Base-by-base conservation (phyloP, 2,888 invertebrate species). In the Rotaria macrura region DNA sequence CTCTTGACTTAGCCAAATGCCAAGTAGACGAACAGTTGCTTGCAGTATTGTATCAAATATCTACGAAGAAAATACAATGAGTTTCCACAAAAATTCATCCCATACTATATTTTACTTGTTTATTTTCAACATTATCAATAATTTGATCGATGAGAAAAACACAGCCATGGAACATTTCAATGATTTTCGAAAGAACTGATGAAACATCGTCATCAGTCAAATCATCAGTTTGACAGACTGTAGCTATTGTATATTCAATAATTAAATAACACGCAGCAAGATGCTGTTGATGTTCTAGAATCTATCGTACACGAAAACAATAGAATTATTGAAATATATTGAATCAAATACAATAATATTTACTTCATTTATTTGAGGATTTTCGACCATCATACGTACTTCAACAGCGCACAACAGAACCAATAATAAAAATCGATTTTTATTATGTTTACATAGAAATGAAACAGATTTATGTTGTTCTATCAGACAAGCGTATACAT, bases 1-100 rank as follows among this genome's bases (percentile, higher is more conserved):
- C 23, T 79, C 79, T 79, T 79, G 79, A 43, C 79, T 79, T 7
- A 79, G n/a, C 79, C 79, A 79, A 43, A 79, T 79, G 43, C 79
- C 79, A 25, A 79, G n/a, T 79, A 79, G 12, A n/a, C 79, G 79
- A 79, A 79, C 43, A 5, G 79, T 79, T 79, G 79, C 79, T 79
- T 79, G 79, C 25, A 79, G 43, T 34, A 79, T 34, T 12, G 79
- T 79, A n/a, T 79, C 79, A 43, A 25, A 79, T n/a, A 25, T 6
- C 79, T 79, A 23, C 3, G n/a, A n/a, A n/a, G n/a, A n/a, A 43
- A 43, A 4, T 12, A 4, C 34, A 43, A 43, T 7, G 10, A 79
- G 4, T 43, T 1, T 2, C 25, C 1, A 25, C 9, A n/a, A 10
- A 43, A 17, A 43, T 12, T 25, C 7, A 40, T 38, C 38, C 2